phyloP scores from a whole-genome alignment of 2,113 vertebrate genomes.

The Sceloporus tristichus region DNA sequence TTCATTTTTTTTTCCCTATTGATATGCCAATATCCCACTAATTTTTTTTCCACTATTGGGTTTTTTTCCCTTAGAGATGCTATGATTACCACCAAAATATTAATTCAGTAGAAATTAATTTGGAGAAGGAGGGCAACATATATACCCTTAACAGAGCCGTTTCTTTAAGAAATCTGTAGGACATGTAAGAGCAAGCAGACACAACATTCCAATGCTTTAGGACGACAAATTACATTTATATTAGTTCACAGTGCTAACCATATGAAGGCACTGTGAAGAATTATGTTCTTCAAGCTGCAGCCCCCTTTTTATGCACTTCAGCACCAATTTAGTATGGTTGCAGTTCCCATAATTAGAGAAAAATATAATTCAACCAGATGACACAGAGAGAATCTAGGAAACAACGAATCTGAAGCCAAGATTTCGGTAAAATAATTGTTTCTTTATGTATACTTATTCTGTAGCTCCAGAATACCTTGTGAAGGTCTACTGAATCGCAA shows the following conservation, averaged over 20 bases:
- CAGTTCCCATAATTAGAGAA: background rate
- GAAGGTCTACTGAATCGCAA: background rate
- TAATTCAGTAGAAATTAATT: background rate
- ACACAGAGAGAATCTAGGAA: background rate
- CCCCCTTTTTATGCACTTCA: background rate
- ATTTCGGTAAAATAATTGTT: too few relatives aligned
- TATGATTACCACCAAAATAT: background rate
- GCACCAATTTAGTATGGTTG: background rate
- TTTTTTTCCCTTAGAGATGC: background rate
- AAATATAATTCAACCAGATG: background rate
- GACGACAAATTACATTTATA: background rate
- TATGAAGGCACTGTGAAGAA: background rate
- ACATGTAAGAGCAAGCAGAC: background rate
- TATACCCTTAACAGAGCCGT: background rate
- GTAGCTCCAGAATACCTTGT: background rate
- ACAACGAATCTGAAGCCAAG: background rate
- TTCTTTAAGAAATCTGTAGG: background rate
- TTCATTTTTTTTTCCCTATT: background rate
- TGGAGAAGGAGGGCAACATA: too few relatives aligned
- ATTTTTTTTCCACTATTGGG: background rate
- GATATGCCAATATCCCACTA: background rate
- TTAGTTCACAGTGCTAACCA: too few relatives aligned
- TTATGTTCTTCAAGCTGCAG: background rate
- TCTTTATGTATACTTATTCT: background rate
- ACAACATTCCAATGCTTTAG: background rate